These are phyloP conservation scores for Thymallus thymallus DNA, from an alignment of 2,113 vertebrate genomes.

Conservation along the genomic window DNA sequence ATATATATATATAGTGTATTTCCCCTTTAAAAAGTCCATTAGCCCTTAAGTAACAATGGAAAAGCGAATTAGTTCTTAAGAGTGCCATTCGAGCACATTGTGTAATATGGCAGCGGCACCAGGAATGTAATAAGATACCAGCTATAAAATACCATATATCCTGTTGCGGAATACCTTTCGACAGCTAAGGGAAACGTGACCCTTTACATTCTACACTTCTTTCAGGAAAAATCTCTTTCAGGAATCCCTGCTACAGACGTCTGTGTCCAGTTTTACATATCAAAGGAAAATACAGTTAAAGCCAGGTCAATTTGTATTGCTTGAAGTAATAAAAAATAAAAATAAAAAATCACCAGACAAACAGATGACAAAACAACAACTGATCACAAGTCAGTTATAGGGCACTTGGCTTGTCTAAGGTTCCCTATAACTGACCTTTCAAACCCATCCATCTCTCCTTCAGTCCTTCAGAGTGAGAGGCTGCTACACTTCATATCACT, in stretches of 20 bases:
- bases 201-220: slow-evolving; percentile 41
- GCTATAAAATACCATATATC: slow-evolving; percentile 19
- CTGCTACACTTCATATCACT: slow-evolving; percentile 28
- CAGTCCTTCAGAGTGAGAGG: slow-evolving; percentile 43
- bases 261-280: slow-evolving; percentile 53
- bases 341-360: slow-evolving; percentile 20
- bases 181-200: slow-evolving; percentile 47
- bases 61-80: slow-evolving; percentile 40
- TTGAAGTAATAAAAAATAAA: slow-evolving; percentile 60
- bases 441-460: slow-evolving; percentile 37
- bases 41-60: slow-evolving; percentile 52
- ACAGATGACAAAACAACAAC: slow-evolving; percentile 47
- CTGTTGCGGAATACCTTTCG: slow-evolving; percentile 42
- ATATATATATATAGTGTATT: too few relatives aligned
- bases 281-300: slow-evolving; percentile 58
- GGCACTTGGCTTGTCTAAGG: slow-evolving; percentile 89
- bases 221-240: slow-evolving; percentile 42
- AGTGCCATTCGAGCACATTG: slow-evolving; percentile 62
- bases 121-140: slow-evolving; percentile 8
- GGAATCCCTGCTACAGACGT: slow-evolving; percentile 42
- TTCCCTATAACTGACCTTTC: slow-evolving; percentile 53
- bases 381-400: slow-evolving; percentile 65
- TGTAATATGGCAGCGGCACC: slow-evolving; percentile 1
- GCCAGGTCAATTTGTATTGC: slow-evolving; percentile 76
- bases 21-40: slow-evolving; percentile 35